phyloP scores from a whole-genome alignment of 1,140 invertebrate species.

The Dysdera silvatica region DNA sequence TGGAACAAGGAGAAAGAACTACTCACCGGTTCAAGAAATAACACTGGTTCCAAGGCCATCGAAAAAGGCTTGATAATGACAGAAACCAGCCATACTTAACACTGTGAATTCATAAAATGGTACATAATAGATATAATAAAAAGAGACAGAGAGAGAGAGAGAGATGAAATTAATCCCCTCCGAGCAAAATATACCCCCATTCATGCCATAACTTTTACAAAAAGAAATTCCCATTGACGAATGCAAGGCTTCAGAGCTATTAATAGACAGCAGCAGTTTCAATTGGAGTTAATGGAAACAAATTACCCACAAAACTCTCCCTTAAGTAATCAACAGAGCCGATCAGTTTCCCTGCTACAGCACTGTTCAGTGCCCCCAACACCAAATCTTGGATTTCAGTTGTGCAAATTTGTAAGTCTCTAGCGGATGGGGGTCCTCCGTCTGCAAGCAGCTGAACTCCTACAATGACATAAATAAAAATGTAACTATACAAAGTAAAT shows the following conservation, averaged over 20 bases:
- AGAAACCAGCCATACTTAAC: too few species aligned
- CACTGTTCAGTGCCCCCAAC: conserved; percentile 61
- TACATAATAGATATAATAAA: too few species aligned
- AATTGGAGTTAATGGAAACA: not conserved
- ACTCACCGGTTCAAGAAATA: too few species aligned
- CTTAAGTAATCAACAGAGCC: conserved; percentile 72
- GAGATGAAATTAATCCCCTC: not conserved
- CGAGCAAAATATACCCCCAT: not conserved
- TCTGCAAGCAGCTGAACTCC: conserved; percentile 42
- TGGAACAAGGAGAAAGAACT: too few species aligned
- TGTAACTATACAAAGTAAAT: too few species aligned
- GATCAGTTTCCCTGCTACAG: conserved; percentile 69
- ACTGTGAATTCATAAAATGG: too few species aligned
- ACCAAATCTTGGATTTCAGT: conserved; percentile 73
- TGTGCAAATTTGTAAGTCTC: conserved; percentile 49
- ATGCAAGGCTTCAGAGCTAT: not conserved
- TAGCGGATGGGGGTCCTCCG: conserved; percentile 34
- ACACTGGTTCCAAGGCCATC: too few species aligned
- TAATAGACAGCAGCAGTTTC: not conserved
- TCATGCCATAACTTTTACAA: not conserved
- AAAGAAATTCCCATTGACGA: not conserved
- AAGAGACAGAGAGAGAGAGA: too few species aligned
- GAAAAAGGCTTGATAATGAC: too few species aligned
- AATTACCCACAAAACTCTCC: conserved; percentile 61
- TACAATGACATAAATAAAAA: too few species aligned